Percentiles rank a stretch among this genome's conserved stretches.
Conservation (phyloP, 2,113 vertebrate genomes). For the Platichthys flesus region DNA sequence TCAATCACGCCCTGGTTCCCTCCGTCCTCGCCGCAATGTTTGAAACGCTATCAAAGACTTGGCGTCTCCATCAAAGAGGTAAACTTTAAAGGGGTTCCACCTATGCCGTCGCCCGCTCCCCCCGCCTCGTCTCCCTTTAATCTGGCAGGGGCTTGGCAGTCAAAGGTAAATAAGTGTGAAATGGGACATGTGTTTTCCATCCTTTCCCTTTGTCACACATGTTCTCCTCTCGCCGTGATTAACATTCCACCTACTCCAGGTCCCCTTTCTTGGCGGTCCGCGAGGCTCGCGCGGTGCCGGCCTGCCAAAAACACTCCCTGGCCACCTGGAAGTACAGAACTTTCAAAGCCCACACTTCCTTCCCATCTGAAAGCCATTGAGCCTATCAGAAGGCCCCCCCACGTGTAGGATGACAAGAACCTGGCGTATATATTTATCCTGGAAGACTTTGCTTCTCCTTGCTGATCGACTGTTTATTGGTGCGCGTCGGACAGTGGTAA, state of each 20-base stretch:
- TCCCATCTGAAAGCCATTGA: constrained; percentile 85
- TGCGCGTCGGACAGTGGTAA: constrained; percentile 64
- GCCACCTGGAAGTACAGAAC: constrained; percentile 76
- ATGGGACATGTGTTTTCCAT: constrained; percentile 86
- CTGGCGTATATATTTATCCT: constrained; percentile 63
- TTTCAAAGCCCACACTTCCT: constrained; percentile 76
- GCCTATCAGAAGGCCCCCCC: constrained; percentile 56
- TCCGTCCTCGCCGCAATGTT: constrained; percentile 60
- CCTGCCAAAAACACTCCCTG: constrained; percentile 79
- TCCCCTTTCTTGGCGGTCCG: constrained; percentile 66
- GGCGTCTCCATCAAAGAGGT: constrained; percentile 73
- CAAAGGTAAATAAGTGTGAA: constrained; percentile 85
- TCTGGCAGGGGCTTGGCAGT: constrained; percentile 77
- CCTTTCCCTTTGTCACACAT: constrained; percentile 78
- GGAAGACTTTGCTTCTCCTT: constrained; percentile 46
- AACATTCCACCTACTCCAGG: constrained; percentile 78
- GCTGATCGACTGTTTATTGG: constrained; percentile 73
- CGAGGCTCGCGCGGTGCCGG: constrained; percentile 61
- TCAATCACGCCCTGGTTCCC: constrained; percentile 64
- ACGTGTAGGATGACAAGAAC: constrained; percentile 65
- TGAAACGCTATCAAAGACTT: constrained; percentile 74
- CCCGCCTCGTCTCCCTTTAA: constrained; percentile 55
- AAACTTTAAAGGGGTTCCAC: constrained; percentile 72
- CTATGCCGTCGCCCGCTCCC: constrained; percentile 52
- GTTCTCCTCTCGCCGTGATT: constrained; percentile 77